Base-by-base conservation (phyloP, 2,113 vertebrate genomes). In the Parus major region DNA sequence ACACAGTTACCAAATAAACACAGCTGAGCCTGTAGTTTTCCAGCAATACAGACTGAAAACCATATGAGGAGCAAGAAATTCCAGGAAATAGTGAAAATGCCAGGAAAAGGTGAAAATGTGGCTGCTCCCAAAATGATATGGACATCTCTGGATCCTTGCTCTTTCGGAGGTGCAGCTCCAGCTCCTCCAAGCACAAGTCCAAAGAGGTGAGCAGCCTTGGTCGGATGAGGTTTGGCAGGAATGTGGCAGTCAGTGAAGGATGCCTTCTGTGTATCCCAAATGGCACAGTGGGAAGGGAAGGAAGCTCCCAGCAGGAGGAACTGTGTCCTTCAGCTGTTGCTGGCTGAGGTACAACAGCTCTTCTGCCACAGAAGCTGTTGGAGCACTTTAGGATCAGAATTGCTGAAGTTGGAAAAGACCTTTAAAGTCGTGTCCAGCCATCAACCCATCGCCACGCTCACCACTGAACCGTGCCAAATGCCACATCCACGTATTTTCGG, bases 341-440 rank as follows among this genome's bases (percentile, higher is more conserved):
- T 89, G 27, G 44, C 66, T 42, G 53, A 64, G 33, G 27, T 59
- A 2, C 31, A 41, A 21, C 59, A 71, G 66, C 39, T 93, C 42
- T 42, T 66, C 65, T 44, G 64, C 56, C 25, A 33, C 0, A 0
- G 49, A n/a, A 75, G 46, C 39, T 61, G 24, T 27, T 3, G 5
- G 35, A 77, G 15, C 15, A 11, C 59, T 83, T 82, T 2, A 41
- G 49, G 36, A 69, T 49, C 0, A 0, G 9, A n/a, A 61, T 35
- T 12, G 5, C 23, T 35, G 49, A 55, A 25, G 31, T 7, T 53
- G 53, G 53, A 53, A 75, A 75, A 68, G 16, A 47, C 8, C 28
- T 60, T 53, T 77, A 42, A 77, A 56, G 36, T 55, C 55, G 24
- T 24, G 12, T 63, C 5, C 64, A 70, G 11, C 15, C 47, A 53